These are phyloP conservation scores for Holothuria scabra DNA, from an alignment of 53 echinoderm and acorn worm genomes.

Conservation along the genomic window DNA sequence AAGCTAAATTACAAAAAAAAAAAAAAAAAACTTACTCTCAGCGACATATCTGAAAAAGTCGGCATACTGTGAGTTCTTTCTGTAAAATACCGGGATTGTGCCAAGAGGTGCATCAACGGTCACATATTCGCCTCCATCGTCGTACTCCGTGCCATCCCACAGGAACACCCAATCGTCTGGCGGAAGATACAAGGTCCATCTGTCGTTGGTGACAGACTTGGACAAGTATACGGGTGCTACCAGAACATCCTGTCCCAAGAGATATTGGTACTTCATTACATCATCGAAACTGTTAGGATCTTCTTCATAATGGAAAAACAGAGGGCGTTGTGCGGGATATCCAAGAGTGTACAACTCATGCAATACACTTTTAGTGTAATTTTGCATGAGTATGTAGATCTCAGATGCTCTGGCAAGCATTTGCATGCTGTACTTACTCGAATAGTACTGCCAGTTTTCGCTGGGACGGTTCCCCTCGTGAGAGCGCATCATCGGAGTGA, in stretches of 20 bases:
- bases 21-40: conserved; percentile 52
- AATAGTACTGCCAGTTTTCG: conserved; percentile 94
- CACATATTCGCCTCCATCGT: conserved; percentile 60
- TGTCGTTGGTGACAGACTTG: conserved; percentile 38
- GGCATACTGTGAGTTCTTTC: conserved; percentile 69
- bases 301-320: conserved; percentile 89
- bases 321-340: conserved; percentile 86
- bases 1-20: no score
- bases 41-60: conserved; percentile 66
- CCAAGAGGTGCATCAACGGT: conserved; percentile 81
- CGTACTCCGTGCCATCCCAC: conserved; percentile 74
- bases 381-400: conserved; percentile 67
- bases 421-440: conserved; percentile 68
- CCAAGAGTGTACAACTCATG: conserved; percentile 72
- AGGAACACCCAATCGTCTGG: conserved; percentile 88
- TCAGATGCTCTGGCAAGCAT: conserved; percentile 79
- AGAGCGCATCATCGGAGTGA: conserved; percentile 95
- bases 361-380: conserved; percentile 72
- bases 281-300: conserved; percentile 65
- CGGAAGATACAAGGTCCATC: conserved; percentile 84
- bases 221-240: conserved; percentile 86
- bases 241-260: conserved; percentile 84
- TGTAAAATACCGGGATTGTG: conserved; percentile 84
- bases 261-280: conserved; percentile 79
- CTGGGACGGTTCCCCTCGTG: conserved; percentile 93